A percentile compares a stretch with the other conserved stretches of the same genome.
Conservation (phyloP, 2,888 invertebrate species). For the Crocallis elinguaria region DNA sequence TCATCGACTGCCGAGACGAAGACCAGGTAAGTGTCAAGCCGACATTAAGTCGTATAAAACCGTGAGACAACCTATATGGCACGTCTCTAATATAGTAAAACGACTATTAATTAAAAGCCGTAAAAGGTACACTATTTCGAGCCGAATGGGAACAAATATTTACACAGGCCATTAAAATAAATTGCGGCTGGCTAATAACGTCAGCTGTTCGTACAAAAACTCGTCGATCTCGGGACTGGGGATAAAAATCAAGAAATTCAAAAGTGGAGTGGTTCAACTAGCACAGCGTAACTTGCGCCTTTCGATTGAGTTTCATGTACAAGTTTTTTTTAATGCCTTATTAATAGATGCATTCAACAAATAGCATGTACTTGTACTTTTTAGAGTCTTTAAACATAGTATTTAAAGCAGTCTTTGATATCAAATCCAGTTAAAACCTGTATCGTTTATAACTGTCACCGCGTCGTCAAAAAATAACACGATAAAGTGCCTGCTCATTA, state of each 20-base stretch:
- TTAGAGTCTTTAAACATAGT: too few relatives aligned
- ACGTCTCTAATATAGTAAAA: conserved; percentile 10
- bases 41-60: not conserved
- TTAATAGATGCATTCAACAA: too few relatives aligned
- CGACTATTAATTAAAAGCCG: conserved; percentile 34
- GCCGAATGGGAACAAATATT: conserved; percentile 52
- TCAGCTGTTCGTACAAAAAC: conserved; percentile 61
- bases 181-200: conserved; percentile 53
- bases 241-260: conserved; percentile 28
- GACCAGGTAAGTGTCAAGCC: conserved; percentile 66
- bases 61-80: not conserved
- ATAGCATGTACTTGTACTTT: too few relatives aligned
- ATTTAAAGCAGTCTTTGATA: too few relatives aligned
- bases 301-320: too few relatives aligned
- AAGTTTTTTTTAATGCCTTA: too few relatives aligned
- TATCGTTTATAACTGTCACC: too few relatives aligned
- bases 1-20: conserved; percentile 72
- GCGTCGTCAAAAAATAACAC: too few relatives aligned
- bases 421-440: too few relatives aligned
- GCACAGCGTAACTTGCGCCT: too few relatives aligned
- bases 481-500: not conserved
- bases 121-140: conserved; percentile 41
- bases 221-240: conserved; percentile 38
- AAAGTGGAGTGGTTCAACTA: conserved; percentile 15
- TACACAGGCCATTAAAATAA: conserved; percentile 59